A percentile compares a stretch with the other conserved stretches of the same genome.
These are phyloP conservation scores for Microchirus variegatus DNA, from an alignment of 2,797 vertebrate genomes.

Conservation along the genomic window DNA sequence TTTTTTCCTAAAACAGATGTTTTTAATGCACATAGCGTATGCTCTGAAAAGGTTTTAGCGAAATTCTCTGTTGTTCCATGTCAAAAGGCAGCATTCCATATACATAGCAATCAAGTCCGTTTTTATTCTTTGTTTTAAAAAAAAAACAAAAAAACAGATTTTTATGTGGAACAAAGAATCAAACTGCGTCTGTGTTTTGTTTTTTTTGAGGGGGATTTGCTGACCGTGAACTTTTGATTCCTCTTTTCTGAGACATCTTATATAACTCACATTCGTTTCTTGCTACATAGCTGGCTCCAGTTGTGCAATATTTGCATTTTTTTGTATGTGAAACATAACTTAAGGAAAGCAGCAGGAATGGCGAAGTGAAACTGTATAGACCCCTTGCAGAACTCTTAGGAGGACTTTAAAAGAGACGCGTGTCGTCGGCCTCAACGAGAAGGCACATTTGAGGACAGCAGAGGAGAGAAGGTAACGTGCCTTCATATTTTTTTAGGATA, in stretches of 20 bases:
- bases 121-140: conserved; percentile 25
- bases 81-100: conserved; percentile 8
- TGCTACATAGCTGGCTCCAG: not conserved
- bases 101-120: conserved; percentile 9
- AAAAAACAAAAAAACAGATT: conserved; percentile 25
- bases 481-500: not conserved
- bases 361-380: not conserved
- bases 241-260: conserved; percentile 4
- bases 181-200: conserved; percentile 27
- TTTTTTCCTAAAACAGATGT: conserved; percentile 2
- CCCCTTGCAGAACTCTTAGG: not conserved
- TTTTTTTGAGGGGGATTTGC: not conserved
- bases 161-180: conserved; percentile 23
- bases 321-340: conserved; percentile 43
- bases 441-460: not conserved
- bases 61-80: conserved; percentile 7
- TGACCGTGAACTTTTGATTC: not conserved
- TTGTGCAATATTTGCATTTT: conserved; percentile 20
- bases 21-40: conserved; percentile 52
- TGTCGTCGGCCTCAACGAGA: not conserved
- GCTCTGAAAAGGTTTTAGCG: conserved; percentile 19
- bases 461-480: conserved; percentile 38
- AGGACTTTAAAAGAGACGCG: not conserved
- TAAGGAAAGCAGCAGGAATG: not conserved
- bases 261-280: not conserved